phyloP scores from a whole-genome alignment of 2,888 invertebrate species.

The Sminthurinus aureus region DNA sequence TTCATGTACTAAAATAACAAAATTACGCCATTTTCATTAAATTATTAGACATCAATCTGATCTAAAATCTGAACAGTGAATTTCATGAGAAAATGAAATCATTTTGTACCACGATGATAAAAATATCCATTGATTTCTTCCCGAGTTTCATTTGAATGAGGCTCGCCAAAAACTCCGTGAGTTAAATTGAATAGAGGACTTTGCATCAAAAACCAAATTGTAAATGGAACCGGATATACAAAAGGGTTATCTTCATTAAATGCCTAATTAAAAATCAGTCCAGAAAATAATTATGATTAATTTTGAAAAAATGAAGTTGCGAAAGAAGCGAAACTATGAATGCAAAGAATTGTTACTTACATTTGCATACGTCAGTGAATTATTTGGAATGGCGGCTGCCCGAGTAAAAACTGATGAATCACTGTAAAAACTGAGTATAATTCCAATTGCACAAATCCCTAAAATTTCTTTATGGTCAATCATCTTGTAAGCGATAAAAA shows the following conservation, averaged over 20 bases:
- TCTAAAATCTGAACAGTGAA: no score
- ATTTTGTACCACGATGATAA: slow-evolving; percentile 48
- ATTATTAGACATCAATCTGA: no score
- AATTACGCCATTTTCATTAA: slow-evolving; percentile 11
- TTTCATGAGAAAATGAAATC: background rate
- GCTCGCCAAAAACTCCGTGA: slow-evolving; percentile 49
- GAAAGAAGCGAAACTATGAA: background rate
- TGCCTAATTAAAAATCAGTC: no score
- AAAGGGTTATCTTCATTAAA: slow-evolving; percentile 55
- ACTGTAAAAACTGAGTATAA: no score
- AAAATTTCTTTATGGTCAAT: no score
- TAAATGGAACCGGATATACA: slow-evolving; percentile 55
- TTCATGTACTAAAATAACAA: slow-evolving; percentile 51
- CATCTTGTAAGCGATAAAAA: no score
- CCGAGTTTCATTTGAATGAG: slow-evolving; percentile 42
- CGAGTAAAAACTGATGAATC: background rate
- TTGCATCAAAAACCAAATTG: slow-evolving; percentile 47
- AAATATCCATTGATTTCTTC: slow-evolving; percentile 48
- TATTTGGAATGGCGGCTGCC: background rate
- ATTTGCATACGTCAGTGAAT: background rate
- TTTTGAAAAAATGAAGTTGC: background rate
- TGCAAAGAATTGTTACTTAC: background rate
- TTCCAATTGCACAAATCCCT: no score
- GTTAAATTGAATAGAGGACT: slow-evolving; percentile 47
- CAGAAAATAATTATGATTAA: background rate